Base-by-base conservation (phyloP, 2,888 invertebrate genomes). In the Fragum fragum region DNA sequence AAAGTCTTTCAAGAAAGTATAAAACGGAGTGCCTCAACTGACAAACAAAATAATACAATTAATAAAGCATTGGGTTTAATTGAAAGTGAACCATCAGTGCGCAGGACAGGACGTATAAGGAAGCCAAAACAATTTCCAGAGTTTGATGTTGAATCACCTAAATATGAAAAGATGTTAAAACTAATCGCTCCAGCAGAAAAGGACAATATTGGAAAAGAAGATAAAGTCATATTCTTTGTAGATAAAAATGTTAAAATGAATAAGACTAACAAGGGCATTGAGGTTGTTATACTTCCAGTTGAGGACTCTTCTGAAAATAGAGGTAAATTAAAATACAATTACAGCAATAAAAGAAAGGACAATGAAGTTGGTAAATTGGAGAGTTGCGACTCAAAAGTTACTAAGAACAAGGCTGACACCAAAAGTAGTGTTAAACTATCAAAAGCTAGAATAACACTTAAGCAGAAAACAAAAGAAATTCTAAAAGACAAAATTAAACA, bases 91-190 rank as follows among this genome's bases (percentile, higher is more conserved):
- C 2, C 47, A 18, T 47, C 14, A 9, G 47, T 14, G 14, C 21
- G 42, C n/a, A 66, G 66, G n/a, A 66, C 66, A 21, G 23, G 26
- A 23, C 42, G 76, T 11, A 63, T 61, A 29, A 61, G 77, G n/a
- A 77, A 72, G 28, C 21, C 23, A 2, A 77, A 77, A 68, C 53
- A 39, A 36, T 77, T 72, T 55, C 53, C 55, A 21, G 77, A 66
- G 5, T 72, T 29, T 72, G 66, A 72, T 36, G 29, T 61, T 47
- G 76, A 76, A n/a, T 63, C 63, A 28, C 26, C 28, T 21, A 14
- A 23, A 11, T 21, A 39, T 5, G 11, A 5, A 59, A 72, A 39
- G 57, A 57, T 36, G n/a, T 5, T 2, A 57, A 21, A 16, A 21
- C 0, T 18, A n/a, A 1, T n/a, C n/a, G n/a, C n/a, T n/a, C n/a